Evolutionary conservation across 2,888 invertebrate genomes (phyloP), one percentile per base, ranked within the genome.

Genomic region (Zele albiditarsus): DNA sequence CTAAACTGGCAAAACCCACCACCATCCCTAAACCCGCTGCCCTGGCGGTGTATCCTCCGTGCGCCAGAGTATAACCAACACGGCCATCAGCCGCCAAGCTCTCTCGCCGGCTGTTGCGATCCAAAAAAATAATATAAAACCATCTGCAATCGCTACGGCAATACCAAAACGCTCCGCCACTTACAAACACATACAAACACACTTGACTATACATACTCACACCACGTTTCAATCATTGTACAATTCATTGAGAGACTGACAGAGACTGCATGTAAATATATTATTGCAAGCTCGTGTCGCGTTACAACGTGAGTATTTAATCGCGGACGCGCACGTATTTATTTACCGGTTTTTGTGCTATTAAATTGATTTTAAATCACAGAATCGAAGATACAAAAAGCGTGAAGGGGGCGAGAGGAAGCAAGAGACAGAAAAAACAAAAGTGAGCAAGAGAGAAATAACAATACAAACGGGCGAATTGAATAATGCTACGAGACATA

Each of bases 1-100:
- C 83, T 83, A 82, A 86, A 84, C 82, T 84, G 53, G 20, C 38
- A 53, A 53, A 82, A 83, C 80, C 81, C 82, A 80, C 72, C 69
- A 62, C 63, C 71, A 74, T 73, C 77, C 71, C 67, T 57, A 65
- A 70, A 66, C 68, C 71, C 49, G 53, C 53, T 20, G 53, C 23
- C 53, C 53, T 53, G 53, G 53, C 53, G 53, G 53, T 53, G 53
- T 53, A 62, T 82, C 80, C 81, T 83, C 82, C 80, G 80, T 81
- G 78, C 80, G 81, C 80, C 79, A 79, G 79, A 81, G 81, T 80
- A 81, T 82, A 80, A 80, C 82, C 82, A 84, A 82, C 20, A 53
- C 53, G 53, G 53, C 80, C 78, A 74, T 66, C 74, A 72, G 58
- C 76, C 77, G 77, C 77, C 77, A 77, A 53, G 53, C 20, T 78